A percentile compares a stretch with the other conserved stretches of the same genome.
phyloP scores from a whole-genome alignment of 2,113 vertebrate genomes.

The Puntigrus tetrazona region DNA sequence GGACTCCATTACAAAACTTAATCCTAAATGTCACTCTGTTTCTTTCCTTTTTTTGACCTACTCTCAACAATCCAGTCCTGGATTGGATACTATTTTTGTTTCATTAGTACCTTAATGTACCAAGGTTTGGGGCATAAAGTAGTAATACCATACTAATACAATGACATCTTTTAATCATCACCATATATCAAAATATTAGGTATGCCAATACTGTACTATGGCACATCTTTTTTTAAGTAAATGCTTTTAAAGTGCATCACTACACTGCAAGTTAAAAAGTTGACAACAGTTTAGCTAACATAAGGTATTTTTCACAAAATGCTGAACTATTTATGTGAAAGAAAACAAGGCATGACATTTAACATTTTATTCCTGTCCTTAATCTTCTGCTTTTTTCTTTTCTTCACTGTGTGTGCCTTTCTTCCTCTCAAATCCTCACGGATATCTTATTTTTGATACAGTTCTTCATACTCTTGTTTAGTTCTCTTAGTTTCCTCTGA shows the following conservation, averaged over 20 bases:
- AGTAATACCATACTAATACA: background rate
- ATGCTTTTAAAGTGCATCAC: background rate
- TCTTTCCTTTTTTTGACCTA: background rate
- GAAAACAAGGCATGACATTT: conserved; percentile 47
- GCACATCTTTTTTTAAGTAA: background rate
- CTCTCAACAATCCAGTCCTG: background rate
- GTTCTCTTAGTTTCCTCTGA: background rate
- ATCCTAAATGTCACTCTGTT: background rate
- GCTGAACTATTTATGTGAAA: conserved; percentile 28
- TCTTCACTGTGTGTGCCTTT: conserved; percentile 4
- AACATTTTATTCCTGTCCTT: conserved; percentile 31
- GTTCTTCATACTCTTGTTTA: background rate
- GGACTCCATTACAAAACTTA: background rate
- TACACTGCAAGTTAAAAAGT: background rate
- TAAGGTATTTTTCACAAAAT: background rate
- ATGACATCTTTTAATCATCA: background rate
- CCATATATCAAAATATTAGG: background rate
- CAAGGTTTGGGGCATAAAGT: background rate
- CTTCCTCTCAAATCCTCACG: conserved; percentile 12
- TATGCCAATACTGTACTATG: background rate
- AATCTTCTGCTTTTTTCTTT: background rate
- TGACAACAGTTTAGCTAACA: background rate
- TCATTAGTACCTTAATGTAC: background rate
- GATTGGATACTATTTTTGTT: background rate
- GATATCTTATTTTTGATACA: background rate